Evolutionary conservation across 2,888 invertebrate genomes (phyloP), one percentile per base, ranked within the genome.

Genomic region (Oscheius onirici): DNA sequence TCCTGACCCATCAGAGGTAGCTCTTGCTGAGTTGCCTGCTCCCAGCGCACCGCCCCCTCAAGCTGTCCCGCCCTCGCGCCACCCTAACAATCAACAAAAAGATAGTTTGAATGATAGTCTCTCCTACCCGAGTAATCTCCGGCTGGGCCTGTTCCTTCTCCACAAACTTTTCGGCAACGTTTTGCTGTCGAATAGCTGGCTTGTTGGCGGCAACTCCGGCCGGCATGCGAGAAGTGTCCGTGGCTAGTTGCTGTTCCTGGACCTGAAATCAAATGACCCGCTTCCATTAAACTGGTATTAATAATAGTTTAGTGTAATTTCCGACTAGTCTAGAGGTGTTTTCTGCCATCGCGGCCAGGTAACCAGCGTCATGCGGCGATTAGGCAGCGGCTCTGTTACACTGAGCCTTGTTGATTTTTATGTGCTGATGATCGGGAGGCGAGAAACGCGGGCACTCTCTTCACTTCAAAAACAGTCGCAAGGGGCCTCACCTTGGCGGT

Each of bases 31-130:
- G 66, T 55, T 52, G 76, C 69, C 34, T 76, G 76, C 43, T 73
- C 71, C 81, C 81, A 81, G 41, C 73, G 72, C 70, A 74, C 76
- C 13, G 81, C 81, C 49, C 81, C 81, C 58, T 77, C 79, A 73
- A 81, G 72, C 41, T 74, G 74, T 46, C 76, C 72, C 70, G 74
- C 78, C 51, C 72, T 73, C 69, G 65, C 68, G 28, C 76, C 73
- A 6, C 71, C 41, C 75, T 81, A 65, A 49, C 63, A 49, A 49
- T 63, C 63, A 63, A 63, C 63, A 63, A 63, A 55, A 26, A 26
- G 54, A 22, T 55, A 55, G n/a, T 55, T 55, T 26, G 43, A 49
- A 34, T 34, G 34, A 34, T 34, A 34, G 34, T 34, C 34, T 34
- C 17, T 5, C 17, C 43, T 40, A 43, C 43, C 11, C 41, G 26